phyloP scores from a whole-genome alignment of 2,113 vertebrate genomes.

The Cochlearius cochlearius region DNA sequence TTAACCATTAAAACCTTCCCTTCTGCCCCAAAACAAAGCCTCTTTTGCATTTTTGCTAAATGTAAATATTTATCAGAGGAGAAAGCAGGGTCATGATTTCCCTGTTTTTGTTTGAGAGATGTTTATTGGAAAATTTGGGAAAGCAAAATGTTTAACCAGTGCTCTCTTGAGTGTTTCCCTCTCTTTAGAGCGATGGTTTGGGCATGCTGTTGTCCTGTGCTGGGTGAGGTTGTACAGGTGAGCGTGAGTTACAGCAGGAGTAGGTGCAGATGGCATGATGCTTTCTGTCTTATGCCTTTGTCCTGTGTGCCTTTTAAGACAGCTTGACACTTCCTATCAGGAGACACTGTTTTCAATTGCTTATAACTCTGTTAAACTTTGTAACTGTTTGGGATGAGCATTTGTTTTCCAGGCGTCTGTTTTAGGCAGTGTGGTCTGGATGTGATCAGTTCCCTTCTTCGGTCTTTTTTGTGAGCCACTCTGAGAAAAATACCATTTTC shows the following conservation, averaged over 20 bases:
- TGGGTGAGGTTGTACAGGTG: fast-evolving
- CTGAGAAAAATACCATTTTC: background rate
- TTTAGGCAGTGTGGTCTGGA: background rate
- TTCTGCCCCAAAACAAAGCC: background rate
- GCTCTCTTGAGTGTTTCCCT: background rate
- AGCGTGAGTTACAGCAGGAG: background rate
- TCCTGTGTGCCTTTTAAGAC: background rate
- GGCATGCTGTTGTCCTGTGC: fast-evolving
- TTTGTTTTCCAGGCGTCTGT: background rate
- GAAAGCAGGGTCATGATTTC: background rate
- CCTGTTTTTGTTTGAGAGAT: background rate
- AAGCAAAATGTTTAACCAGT: background rate
- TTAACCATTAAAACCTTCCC: background rate
- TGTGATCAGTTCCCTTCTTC: background rate
- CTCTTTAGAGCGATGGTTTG: background rate
- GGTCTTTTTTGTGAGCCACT: background rate
- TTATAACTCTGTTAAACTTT: background rate
- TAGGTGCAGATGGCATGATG: background rate
- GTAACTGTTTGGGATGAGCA: background rate
- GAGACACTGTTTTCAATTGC: background rate
- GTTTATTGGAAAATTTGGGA: background rate
- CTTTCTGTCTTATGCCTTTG: background rate
- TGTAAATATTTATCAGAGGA: background rate
- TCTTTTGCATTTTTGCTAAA: background rate
- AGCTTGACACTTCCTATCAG: background rate